Evolutionary conservation across 2,888 invertebrate genomes (phyloP), one percentile per base, ranked within the genome.

Genomic region (Eristalinus aeneus): DNA sequence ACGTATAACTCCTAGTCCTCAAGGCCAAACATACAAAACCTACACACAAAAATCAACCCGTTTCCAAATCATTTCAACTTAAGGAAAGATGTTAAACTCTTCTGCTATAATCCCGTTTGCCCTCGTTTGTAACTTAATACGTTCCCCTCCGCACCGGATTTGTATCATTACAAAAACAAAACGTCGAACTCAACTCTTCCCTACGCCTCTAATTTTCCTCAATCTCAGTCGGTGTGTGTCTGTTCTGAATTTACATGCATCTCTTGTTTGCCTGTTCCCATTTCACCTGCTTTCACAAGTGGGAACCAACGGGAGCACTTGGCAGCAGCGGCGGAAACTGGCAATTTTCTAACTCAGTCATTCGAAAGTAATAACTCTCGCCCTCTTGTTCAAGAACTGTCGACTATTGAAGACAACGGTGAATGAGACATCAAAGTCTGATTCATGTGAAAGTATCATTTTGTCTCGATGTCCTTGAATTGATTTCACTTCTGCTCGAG

Each of bases 261-360:
- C 77, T 56, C 27, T 60, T 71, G 61, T 72, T 84, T 11, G 69
- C 71, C 32, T 71, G 78, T 72, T 65, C 78, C 58, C 78, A 78
- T 72, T 75, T 79, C 84, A 79, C 79, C 84, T 75, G 79, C 63
- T 46, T 39, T 27, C 58, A 31, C 68, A 73, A 46, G 46, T 22
- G 39, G 56, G 27, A 11, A 69, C 22, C 54, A 67, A 23, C 63
- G 34, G 60, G 72, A 39, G 58, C 53, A 54, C 20, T 20, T 23
- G 16, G 10, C 58, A n/a, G 46, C 32, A n/a, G 53, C 39, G 56
- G 71, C 71, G 79, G 81, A 85, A 73, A 68, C 72, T 65, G 69
- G 64, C 81, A 86, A 86, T 86, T 86, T 86, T 86, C 85, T 81
- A 73, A 72, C 54, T 77, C 81, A 86, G 53, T 81, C 85, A 86